A percentile compares a stretch with the other conserved stretches of the same genome.
Conservation (phyloP, 2,888 invertebrate species). For the Troglohyphantes excavatus region DNA sequence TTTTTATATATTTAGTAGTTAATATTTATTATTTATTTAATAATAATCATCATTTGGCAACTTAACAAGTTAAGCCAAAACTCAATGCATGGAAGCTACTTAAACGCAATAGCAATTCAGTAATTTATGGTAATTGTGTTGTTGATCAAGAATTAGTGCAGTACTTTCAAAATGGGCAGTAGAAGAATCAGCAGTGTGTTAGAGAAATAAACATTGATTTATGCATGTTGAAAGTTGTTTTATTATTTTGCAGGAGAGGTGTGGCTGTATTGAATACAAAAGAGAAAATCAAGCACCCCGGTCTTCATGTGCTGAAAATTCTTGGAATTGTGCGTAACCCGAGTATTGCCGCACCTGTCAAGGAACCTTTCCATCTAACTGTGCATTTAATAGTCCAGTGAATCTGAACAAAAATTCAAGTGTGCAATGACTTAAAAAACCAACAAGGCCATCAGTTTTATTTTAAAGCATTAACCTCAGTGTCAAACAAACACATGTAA, state of each 20-base stretch:
- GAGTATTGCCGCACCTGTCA: background rate
- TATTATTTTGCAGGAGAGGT: constrained; percentile 80
- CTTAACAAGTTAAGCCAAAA: no score
- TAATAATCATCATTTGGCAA: no score
- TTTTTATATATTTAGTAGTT: no score
- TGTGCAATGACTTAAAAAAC: background rate
- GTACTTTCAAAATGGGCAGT: no score
- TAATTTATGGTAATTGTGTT: no score
- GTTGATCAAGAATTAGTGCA: no score
- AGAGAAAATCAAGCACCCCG: constrained; percentile 80
- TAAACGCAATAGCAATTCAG: no score
- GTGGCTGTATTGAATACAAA: constrained; percentile 82
- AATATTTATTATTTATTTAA: no score
- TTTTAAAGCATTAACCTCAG: constrained; percentile 17
- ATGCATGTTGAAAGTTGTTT: background rate
- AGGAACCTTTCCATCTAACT: constrained; percentile 68
- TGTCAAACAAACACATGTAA: background rate
- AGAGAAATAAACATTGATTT: no score
- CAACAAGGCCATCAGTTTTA: background rate
- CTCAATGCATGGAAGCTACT: no score
- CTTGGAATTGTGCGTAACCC: constrained; percentile 79
- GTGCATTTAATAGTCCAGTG: constrained; percentile 73
- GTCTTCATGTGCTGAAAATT: constrained; percentile 81
- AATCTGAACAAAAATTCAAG: background rate
- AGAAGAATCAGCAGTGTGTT: no score